These are phyloP conservation scores for Rhopilema esculentum DNA, from an alignment of 30 jellyfish, hydroid and myxozoan genomes.

Conservation along the genomic window DNA sequence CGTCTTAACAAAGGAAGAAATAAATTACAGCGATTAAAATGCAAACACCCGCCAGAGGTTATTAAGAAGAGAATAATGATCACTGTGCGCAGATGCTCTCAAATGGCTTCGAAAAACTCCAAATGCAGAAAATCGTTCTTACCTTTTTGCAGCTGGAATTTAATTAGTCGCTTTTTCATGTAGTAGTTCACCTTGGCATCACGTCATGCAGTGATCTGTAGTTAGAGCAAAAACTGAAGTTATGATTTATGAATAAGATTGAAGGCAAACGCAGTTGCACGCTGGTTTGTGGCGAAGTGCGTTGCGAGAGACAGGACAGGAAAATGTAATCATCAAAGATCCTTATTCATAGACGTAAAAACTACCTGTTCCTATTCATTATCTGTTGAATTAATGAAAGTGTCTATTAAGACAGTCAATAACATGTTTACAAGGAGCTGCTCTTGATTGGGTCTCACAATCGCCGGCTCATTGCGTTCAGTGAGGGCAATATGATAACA, in stretches of 20 bases:
- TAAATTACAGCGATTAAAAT: background rate
- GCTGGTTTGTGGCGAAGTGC: constrained; percentile 44
- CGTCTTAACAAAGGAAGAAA: background rate
- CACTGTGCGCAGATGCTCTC: background rate
- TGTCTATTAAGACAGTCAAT: background rate
- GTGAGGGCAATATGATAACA: background rate
- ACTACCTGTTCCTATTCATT: background rate
- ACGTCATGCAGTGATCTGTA: background rate
- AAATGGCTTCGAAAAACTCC: too few relatives aligned
- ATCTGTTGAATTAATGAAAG: background rate
- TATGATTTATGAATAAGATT: background rate
- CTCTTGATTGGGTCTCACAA: background rate
- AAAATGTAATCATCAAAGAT: constrained; percentile 14
- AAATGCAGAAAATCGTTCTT: too few relatives aligned
- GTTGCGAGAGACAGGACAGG: background rate
- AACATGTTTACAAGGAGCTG: background rate
- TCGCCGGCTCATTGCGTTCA: too few relatives aligned
- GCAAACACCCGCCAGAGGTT: background rate
- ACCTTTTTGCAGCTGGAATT: background rate
- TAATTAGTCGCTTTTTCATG: background rate
- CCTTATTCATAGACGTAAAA: background rate
- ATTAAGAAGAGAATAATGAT: background rate
- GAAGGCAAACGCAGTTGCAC: constrained; percentile 49
- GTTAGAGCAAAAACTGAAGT: background rate
- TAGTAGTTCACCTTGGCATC: background rate